Evolutionary conservation across 2,797 vertebrate species (phyloP).

Genomic region (Astyanax mexicanus): DNA sequence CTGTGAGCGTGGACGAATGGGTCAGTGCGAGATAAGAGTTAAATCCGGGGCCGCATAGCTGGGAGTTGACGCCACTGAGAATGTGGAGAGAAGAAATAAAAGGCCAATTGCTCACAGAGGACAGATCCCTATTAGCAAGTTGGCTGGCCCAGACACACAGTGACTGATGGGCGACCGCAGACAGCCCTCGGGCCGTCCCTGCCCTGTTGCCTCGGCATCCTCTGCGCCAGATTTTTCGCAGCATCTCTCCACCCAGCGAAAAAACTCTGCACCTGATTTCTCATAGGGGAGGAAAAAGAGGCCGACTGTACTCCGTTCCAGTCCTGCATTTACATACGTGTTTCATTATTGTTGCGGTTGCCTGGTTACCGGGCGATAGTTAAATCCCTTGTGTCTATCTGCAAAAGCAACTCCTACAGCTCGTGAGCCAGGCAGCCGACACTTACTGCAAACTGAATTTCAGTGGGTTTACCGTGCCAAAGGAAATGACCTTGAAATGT

Average conservation of each 20-base stretch:
- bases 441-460: constrained; percentile 33
- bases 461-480: constrained; percentile 34
- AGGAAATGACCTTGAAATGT: constrained; percentile 26
- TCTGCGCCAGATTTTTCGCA: constrained; percentile 28
- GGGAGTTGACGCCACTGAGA: constrained; percentile 12
- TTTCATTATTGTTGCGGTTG: constrained; percentile 62
- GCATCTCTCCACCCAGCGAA: constrained; percentile 34
- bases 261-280: constrained; percentile 54
- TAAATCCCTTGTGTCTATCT: constrained; percentile 57
- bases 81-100: constrained; percentile 40
- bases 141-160: constrained; percentile 49
- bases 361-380: constrained; percentile 58
- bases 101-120: constrained; percentile 49
- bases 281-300: constrained; percentile 19
- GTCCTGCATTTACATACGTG: constrained; percentile 56
- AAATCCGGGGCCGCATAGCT: constrained; percentile 15
- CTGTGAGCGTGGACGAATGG: neutral
- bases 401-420: constrained; percentile 48
- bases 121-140: constrained; percentile 58
- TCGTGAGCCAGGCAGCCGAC: constrained; percentile 30
- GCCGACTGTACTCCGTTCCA: constrained; percentile 27
- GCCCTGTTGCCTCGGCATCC: constrained; percentile 36
- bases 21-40: constrained; percentile 31
- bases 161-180: constrained; percentile 51
- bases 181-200: constrained; percentile 45